A percentile compares a stretch with the other conserved stretches of the same genome.
These are phyloP conservation scores for Periophthalmus modestus DNA, from an alignment of 2,113 vertebrate species.

Conservation along the genomic window DNA sequence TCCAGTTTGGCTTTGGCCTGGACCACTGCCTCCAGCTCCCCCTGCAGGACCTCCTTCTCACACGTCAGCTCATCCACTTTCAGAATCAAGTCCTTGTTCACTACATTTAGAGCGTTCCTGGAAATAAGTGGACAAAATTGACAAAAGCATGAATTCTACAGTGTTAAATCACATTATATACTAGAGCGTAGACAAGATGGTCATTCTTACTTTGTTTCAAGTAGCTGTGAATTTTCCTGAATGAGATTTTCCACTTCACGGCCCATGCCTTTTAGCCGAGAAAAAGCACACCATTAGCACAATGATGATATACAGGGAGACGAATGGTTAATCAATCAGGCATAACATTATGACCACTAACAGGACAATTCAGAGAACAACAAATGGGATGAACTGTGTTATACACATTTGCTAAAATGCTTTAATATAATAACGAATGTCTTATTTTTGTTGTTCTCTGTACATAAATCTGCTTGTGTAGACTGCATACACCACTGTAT, in stretches of 20 bases:
- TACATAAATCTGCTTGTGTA: no score
- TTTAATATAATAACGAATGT: no score
- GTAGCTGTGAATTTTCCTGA: constrained; percentile 93
- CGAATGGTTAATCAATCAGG: background rate
- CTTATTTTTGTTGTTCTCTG: no score
- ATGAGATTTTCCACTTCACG: constrained; percentile 98
- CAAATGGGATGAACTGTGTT: no score
- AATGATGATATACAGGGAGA: background rate
- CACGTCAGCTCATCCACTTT: constrained; percentile 93
- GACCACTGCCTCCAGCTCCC: constrained; percentile 87
- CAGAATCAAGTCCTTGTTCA: constrained; percentile 97
- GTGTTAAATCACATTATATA: background rate
- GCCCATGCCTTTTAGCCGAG: constrained; percentile 87
- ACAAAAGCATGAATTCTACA: background rate
- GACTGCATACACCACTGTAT: no score
- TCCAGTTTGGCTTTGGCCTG: constrained; percentile 91
- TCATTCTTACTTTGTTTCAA: constrained; percentile 94
- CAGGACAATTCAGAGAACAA: background rate
- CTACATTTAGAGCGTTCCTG: constrained; percentile 97
- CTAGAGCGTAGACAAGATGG: background rate
- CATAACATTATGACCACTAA: constrained; percentile 3
- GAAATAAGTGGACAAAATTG: background rate
- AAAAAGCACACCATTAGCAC: constrained; percentile 25
- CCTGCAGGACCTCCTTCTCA: constrained; percentile 92
- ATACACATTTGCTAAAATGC: no score